These are phyloP conservation scores for Hirudinaria manillensis DNA, from an alignment of 2,888 invertebrate genomes.

Conservation along the genomic window DNA sequence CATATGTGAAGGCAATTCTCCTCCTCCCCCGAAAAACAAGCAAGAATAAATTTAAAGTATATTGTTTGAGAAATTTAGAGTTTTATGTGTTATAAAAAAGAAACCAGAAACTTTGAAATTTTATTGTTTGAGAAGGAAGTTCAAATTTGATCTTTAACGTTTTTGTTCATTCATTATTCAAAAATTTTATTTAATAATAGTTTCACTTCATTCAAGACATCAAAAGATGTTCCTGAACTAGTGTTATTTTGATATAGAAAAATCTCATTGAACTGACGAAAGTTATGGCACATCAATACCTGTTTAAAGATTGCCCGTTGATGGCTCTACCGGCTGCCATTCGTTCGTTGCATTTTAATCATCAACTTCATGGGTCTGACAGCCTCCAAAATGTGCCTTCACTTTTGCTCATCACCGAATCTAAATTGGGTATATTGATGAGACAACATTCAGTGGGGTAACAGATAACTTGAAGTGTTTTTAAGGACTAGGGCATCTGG, in stretches of 20 bases:
- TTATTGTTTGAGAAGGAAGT: too few relatives aligned
- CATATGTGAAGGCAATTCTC: too few relatives aligned
- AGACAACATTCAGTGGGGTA: neutral
- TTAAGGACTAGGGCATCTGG: slow-evolving; percentile 16
- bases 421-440: slow-evolving; percentile 12
- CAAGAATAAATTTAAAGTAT: too few relatives aligned
- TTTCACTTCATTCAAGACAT: neutral
- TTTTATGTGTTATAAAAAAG: too few relatives aligned
- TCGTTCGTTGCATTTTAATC: slow-evolving; percentile 24
- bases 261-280: slow-evolving; percentile 22
- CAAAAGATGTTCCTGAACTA: neutral
- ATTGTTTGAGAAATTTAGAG: too few relatives aligned
- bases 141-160: neutral
- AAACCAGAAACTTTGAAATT: too few relatives aligned
- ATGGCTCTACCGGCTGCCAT: slow-evolving; percentile 26
- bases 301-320: neutral
- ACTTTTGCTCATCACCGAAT: slow-evolving; percentile 25
- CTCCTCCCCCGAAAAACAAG: too few relatives aligned
- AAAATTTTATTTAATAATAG: neutral
- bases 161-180: neutral
- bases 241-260: slow-evolving; percentile 7
- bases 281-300: slow-evolving; percentile 14
- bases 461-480: neutral
- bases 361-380: slow-evolving; percentile 18
- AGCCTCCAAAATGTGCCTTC: slow-evolving; percentile 17